Evolutionary conservation across 2,113 vertebrate genomes (phyloP), one percentile per base, ranked within the genome.

Genomic region (Mobula hypostoma): DNA sequence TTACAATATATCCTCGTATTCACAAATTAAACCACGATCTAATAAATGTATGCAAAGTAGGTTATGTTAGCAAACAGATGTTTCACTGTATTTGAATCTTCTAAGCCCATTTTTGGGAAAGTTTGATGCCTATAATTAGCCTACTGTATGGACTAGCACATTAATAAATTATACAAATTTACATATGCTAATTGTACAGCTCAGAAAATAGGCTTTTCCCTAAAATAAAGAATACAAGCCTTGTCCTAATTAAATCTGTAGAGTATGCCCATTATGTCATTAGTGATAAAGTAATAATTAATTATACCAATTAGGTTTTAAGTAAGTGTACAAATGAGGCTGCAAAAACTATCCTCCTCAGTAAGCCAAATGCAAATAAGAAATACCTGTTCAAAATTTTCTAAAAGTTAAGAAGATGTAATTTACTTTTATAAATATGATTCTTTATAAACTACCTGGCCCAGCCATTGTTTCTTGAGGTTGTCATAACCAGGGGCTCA

Each of bases 161-260:
- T 93, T 93, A 93, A 76, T 76, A 74, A 76, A 56, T 93, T 93
- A 74, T 76, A 74, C 91, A 72, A 93, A 93, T 93, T 93, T 93
- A 76, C 32, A 74, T 76, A 93, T 93, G 91, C 70, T 48, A 93
- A 93, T 72, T 74, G 12, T 27, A 14, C 68, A 48, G 24, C 74
- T 93, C 24, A 74, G 70, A 74, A 93, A 93, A 76, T 93, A 93
- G 70, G 40, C 40, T 93, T 74, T 93, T 29, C 70, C 36, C 24
- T 56, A 92, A 36, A 92, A 36, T 72, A 93, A 93, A 93, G 91
- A 93, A 76, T 40, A 74, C 48, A 74, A 93, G 24, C 70, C 21
- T 36, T 76, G 91, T 74, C 40, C 21, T 93, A 93, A 76, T 93
- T 72, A 74, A 74, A 93, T 93, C 74, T 76, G 91, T 17, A 93